These are phyloP conservation scores for Coilia nasus DNA, from an alignment of 2,797 vertebrate species.

Conservation along the genomic window DNA sequence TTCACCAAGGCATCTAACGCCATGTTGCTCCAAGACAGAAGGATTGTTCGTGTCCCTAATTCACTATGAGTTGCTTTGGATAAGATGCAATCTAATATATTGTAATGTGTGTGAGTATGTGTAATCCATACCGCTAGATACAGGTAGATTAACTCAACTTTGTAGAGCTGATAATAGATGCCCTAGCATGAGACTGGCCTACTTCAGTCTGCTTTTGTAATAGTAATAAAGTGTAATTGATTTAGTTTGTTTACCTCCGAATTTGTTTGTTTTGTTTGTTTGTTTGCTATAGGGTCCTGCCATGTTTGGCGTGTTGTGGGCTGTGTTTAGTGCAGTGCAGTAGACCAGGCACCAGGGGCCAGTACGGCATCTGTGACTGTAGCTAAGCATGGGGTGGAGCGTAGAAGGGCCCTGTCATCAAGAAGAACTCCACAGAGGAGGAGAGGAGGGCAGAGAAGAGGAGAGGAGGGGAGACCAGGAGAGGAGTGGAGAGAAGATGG, in stretches of 20 bases:
- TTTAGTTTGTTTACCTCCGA: no score
- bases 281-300: background rate
- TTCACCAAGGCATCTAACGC: no score
- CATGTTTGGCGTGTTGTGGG: background rate
- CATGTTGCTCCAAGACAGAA: no score
- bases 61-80: no score
- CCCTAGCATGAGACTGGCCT: background rate
- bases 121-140: no score
- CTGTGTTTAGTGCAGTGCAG: constrained; percentile 29
- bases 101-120: no score
- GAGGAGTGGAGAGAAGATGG: background rate
- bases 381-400: background rate
- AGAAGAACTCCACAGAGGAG: background rate
- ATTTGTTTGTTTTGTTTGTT: no score
- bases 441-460: no score
- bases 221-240: no score
- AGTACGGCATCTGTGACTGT: constrained; percentile 42
- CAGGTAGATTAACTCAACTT: background rate
- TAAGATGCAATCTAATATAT: no score
- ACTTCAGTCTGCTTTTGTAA: background rate
- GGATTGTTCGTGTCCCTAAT: no score
- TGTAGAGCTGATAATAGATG: background rate
- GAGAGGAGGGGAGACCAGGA: background rate
- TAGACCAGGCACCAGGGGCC: constrained; percentile 43
- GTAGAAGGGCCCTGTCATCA: background rate